Evolutionary conservation across 2,888 invertebrate genomes (phyloP).

Genomic region (Tenthredo amoena): DNA sequence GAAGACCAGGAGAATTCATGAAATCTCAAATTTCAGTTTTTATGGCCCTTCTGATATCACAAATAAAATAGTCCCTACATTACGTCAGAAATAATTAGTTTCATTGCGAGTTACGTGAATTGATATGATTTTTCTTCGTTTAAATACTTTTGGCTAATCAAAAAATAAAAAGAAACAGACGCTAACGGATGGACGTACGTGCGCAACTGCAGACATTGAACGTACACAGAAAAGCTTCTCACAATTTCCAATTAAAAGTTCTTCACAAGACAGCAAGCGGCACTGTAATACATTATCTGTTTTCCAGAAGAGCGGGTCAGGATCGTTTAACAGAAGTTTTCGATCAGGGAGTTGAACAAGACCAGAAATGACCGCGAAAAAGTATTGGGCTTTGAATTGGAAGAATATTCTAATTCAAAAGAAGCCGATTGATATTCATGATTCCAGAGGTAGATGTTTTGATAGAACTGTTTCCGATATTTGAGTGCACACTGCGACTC

Average conservation of each 20-base stretch:
- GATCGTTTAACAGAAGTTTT: background rate
- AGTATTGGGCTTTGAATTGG: background rate
- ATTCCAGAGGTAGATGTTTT: background rate
- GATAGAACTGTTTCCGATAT: background rate
- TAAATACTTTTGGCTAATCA: background rate
- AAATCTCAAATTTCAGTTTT: background rate
- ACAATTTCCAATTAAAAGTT: background rate
- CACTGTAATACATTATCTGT: background rate
- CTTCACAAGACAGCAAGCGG: background rate
- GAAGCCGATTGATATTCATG: background rate
- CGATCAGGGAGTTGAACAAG: background rate
- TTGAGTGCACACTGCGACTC: background rate
- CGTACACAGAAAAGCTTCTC: background rate
- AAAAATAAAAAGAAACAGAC: background rate
- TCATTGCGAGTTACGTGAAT: background rate
- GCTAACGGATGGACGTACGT: background rate
- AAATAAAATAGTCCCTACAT: background rate
- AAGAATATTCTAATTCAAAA: background rate
- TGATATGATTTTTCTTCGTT: background rate
- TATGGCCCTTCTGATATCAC: background rate
- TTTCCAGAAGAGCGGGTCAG: background rate
- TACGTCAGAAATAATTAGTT: background rate
- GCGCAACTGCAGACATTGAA: background rate
- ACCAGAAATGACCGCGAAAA: background rate
- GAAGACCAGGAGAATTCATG: background rate